These are phyloP conservation scores for Theretra japonica DNA, from an alignment of 2,888 invertebrate species.

Conservation along the genomic window DNA sequence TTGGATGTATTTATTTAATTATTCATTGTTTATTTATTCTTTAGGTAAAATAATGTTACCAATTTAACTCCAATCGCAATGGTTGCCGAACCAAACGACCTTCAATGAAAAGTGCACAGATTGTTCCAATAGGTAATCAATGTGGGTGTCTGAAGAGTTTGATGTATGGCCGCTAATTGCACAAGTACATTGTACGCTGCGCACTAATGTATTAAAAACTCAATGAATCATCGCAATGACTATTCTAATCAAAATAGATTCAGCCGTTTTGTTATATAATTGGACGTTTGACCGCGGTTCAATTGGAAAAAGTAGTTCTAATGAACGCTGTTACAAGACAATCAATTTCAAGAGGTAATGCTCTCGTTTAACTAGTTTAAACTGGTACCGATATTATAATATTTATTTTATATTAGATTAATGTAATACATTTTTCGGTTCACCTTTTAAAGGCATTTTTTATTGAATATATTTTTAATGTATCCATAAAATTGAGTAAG, in stretches of 20 bases:
- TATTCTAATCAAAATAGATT: slow-evolving; percentile 21
- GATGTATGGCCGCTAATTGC: slow-evolving; percentile 25
- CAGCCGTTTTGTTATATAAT: slow-evolving; percentile 8
- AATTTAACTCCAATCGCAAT: neutral
- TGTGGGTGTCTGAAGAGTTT: slow-evolving; percentile 24
- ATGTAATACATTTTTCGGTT: too few species aligned
- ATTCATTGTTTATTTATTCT: too few species aligned
- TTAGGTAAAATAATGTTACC: too few species aligned
- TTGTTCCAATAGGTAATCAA: neutral
- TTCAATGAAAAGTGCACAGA: slow-evolving; percentile 12
- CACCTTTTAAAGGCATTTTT: too few species aligned
- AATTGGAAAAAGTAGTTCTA: neutral
- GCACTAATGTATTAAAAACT: slow-evolving; percentile 28
- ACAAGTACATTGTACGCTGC: neutral
- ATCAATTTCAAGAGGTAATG: neutral
- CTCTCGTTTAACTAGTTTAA: neutral
- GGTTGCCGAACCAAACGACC: neutral
- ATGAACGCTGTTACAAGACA: neutral
- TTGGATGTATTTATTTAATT: too few species aligned
- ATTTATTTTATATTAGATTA: neutral
- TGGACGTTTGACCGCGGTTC: neutral
- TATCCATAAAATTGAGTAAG: too few species aligned
- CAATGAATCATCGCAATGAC: slow-evolving; percentile 29
- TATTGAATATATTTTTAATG: too few species aligned
- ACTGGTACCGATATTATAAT: neutral